A percentile compares a stretch with the other conserved stretches of the same genome.
Evolutionary conservation across 2,888 invertebrate species (phyloP).

Genomic region (Cerastis leucographa): DNA sequence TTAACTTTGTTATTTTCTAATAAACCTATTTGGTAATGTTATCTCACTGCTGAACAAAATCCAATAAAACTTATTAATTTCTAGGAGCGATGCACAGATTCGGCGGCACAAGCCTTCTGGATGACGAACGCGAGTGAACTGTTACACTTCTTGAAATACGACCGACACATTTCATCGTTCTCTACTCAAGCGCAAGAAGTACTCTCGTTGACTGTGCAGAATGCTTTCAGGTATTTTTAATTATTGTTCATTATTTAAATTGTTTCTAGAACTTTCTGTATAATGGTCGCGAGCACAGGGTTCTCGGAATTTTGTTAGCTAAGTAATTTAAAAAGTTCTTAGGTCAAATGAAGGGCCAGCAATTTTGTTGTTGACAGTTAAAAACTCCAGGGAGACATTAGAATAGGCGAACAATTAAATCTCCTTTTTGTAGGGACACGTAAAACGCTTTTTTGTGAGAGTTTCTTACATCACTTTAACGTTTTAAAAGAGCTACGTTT

Average conservation of each 20-base stretch:
- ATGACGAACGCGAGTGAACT: constrained; percentile 99
- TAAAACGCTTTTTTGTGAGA: background rate
- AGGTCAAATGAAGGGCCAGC: background rate
- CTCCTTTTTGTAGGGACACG: too few species aligned
- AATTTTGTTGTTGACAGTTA: background rate
- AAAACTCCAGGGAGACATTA: background rate
- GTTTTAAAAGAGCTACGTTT: background rate
- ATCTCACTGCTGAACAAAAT: background rate
- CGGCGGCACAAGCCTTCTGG: constrained; percentile 97
- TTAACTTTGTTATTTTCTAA: background rate
- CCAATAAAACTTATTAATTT: constrained; percentile 43
- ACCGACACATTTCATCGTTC: constrained; percentile 97
- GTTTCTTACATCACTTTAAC: background rate
- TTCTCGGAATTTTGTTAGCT: background rate
- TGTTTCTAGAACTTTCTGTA: background rate
- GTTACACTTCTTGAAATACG: constrained; percentile 98
- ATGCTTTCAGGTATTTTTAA: constrained; percentile 93
- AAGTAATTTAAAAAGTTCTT: constrained; percentile 5
- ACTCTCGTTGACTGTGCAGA: constrained; percentile 97
- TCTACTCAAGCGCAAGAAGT: constrained; percentile 98
- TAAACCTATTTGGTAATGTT: background rate
- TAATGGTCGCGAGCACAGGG: background rate
- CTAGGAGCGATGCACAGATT: constrained; percentile 96
- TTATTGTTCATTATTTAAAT: background rate
- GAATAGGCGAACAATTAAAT: background rate